Evolutionary conservation across 2,113 vertebrate genomes (phyloP).

Genomic region (Alexandromys fortis): DNA sequence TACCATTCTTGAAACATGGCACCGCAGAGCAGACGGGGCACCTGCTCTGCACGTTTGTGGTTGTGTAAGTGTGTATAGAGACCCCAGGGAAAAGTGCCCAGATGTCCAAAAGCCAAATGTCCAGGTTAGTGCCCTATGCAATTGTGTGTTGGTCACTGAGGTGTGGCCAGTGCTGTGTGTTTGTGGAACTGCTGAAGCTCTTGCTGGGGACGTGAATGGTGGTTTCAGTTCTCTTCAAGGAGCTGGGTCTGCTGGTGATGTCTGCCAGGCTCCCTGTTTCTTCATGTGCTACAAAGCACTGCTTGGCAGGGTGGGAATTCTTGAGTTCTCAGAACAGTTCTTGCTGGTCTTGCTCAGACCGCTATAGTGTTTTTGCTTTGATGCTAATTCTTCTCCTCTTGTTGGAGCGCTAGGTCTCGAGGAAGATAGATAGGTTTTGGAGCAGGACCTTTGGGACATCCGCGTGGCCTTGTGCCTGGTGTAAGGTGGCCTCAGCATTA

Average conservation of each 20-base stretch:
- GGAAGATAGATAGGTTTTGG: neutral
- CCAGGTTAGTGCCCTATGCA: neutral
- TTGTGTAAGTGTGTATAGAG: neutral
- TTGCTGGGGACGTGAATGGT: neutral
- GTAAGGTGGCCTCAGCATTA: neutral
- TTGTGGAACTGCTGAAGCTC: neutral
- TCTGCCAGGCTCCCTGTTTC: neutral
- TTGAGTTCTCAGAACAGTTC: neutral
- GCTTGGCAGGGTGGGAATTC: neutral
- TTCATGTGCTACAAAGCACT: neutral
- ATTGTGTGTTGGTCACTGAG: neutral
- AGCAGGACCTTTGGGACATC: neutral
- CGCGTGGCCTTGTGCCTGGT: neutral
- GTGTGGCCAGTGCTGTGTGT: neutral
- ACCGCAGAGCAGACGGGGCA: slow-evolving; percentile 15
- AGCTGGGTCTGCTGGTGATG: rapidly evolving
- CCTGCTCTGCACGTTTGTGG: neutral
- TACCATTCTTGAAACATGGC: slow-evolving; percentile 70
- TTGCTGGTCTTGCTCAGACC: neutral
- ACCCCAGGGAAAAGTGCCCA: neutral
- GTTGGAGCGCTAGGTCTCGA: neutral
- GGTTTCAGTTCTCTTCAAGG: neutral
- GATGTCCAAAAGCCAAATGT: neutral
- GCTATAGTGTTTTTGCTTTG: neutral
- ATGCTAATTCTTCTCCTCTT: neutral